Conservation (phyloP, 1,140 invertebrate species). For the Acyrthosiphon pisum region DNA sequence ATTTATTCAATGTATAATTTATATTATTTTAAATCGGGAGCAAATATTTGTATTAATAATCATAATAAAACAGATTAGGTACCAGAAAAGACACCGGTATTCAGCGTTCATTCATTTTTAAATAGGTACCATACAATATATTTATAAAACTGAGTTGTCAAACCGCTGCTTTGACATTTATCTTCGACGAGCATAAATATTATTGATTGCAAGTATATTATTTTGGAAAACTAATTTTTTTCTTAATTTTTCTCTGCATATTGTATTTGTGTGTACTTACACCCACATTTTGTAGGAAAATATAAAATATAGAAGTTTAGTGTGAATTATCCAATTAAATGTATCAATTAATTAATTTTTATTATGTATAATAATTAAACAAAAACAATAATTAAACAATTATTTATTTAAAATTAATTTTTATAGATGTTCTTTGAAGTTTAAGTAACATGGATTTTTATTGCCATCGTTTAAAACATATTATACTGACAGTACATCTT, state of each 20-base stretch:
- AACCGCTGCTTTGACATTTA: neutral
- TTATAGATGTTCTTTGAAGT: neutral
- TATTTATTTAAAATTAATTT: neutral
- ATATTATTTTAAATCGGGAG: neutral
- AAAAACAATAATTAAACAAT: too few relatives aligned
- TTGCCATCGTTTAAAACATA: neutral
- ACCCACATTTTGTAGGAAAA: neutral
- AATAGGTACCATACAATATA: neutral
- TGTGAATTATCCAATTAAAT: neutral
- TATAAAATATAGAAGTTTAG: neutral
- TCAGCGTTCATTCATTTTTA: too few relatives aligned
- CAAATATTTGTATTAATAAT: neutral
- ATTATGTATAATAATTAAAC: neutral
- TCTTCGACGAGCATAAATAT: neutral
- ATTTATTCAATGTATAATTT: neutral
- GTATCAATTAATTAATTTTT: neutral
- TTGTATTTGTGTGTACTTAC: neutral
- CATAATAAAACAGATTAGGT: too few relatives aligned
- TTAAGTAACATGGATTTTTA: constrained; percentile 1
- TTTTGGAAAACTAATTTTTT: neutral
- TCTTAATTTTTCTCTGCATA: neutral
- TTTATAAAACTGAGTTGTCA: neutral
- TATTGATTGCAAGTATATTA: neutral
- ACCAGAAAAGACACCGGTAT: too few relatives aligned
- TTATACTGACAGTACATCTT: neutral